Evolutionary conservation across 2,797 vertebrate genomes (phyloP).

Genomic region (Liasis olivaceus): DNA sequence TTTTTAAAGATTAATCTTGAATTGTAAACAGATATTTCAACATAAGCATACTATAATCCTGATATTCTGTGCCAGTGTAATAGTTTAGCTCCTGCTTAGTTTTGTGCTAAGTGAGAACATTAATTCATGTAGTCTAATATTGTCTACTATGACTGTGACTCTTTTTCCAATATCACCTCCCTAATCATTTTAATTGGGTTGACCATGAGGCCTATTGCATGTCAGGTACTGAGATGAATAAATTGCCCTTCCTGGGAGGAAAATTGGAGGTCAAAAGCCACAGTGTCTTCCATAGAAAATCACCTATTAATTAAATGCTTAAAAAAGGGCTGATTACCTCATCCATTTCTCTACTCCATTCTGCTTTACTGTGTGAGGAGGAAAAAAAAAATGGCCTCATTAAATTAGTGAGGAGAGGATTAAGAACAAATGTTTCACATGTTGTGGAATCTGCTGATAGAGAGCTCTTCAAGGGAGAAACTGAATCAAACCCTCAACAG

Average conservation of each 20-base stretch:
- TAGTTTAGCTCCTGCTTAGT: background rate
- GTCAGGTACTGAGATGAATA: background rate
- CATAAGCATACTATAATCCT: background rate
- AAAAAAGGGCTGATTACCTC: slow-evolving; percentile 10
- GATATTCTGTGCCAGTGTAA: background rate
- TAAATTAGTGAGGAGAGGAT: slow-evolving; percentile 26
- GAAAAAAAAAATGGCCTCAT: background rate
- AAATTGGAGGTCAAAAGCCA: slow-evolving; percentile 9
- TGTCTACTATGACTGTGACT: background rate
- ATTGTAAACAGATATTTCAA: background rate
- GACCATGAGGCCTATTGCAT: background rate
- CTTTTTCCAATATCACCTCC: background rate
- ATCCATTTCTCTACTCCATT: background rate
- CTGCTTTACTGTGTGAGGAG: slow-evolving; percentile 7
- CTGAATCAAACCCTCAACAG: slow-evolving; percentile 34
- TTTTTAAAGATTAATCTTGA: background rate
- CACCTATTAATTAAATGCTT: slow-evolving; percentile 21
- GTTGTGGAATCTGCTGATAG: slow-evolving; percentile 19
- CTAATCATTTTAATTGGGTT: background rate
- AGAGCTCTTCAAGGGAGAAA: slow-evolving; percentile 23
- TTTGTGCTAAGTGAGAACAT: background rate
- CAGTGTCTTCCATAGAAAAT: background rate
- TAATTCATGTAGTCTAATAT: background rate
- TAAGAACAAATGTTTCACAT: slow-evolving; percentile 40
- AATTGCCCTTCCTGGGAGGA: slow-evolving; percentile 1